Evolutionary conservation across 2,113 vertebrate species (phyloP).

Genomic region (Archocentrus centrarchus): DNA sequence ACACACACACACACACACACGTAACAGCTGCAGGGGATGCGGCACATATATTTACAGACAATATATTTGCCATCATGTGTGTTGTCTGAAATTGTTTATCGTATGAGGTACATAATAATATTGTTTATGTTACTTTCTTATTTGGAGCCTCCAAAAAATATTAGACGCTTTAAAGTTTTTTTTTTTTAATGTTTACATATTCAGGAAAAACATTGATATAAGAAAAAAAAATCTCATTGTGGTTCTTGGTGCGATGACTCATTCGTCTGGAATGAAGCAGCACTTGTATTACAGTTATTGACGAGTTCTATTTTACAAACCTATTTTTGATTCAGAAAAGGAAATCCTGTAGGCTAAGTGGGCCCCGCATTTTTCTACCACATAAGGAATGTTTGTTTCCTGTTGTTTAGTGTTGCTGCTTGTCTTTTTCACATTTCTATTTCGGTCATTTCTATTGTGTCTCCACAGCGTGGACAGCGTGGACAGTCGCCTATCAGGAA

Average conservation of each 20-base stretch:
- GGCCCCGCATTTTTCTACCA: neutral
- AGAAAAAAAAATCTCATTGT: neutral
- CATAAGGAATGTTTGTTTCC: constrained; percentile 6
- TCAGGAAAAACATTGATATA: no score
- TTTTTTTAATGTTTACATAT: no score
- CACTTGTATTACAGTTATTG: neutral
- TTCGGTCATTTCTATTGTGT: neutral
- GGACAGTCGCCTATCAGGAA: neutral
- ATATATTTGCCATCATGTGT: neutral
- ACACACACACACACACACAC: no score
- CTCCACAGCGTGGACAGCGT: accelerated
- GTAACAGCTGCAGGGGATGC: neutral
- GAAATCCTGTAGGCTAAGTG: constrained; percentile 25
- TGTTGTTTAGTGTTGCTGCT: neutral
- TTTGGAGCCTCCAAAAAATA: neutral
- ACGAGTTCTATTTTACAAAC: constrained; percentile 38
- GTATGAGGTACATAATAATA: neutral
- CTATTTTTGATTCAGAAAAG: constrained; percentile 1
- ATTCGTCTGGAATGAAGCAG: neutral
- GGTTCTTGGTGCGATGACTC: neutral
- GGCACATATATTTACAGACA: neutral
- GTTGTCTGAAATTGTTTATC: neutral
- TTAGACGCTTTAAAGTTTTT: neutral
- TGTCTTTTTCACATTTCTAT: neutral
- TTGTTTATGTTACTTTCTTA: neutral